Conservation (phyloP, 2,113 vertebrate species). For the Corythaixoides concolor region DNA sequence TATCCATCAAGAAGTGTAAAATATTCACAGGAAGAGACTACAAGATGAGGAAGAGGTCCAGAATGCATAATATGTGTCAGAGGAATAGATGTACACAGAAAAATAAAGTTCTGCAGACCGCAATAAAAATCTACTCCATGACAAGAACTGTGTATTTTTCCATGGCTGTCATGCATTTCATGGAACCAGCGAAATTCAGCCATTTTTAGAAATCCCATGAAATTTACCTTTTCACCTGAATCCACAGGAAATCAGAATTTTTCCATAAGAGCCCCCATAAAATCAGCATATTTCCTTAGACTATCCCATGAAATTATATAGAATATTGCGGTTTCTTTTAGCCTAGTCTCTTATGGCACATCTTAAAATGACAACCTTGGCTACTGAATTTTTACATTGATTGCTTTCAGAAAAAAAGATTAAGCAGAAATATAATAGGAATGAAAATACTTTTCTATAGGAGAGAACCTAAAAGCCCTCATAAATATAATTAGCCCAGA, state of each 20-base stretch:
- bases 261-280: conserved; percentile 63
- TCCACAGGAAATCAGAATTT: conserved; percentile 74
- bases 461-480: neutral
- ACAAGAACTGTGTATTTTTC: conserved; percentile 56
- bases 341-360: neutral
- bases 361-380: conserved; percentile 53
- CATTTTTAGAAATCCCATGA: conserved; percentile 74
- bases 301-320: conserved; percentile 73
- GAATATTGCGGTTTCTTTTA: conserved; percentile 66
- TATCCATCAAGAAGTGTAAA: conserved; percentile 27
- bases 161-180: conserved; percentile 72
- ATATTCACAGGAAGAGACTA: conserved; percentile 45
- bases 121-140: conserved; percentile 51
- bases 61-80: conserved; percentile 10
- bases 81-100: conserved; percentile 46
- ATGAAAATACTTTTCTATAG: neutral
- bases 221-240: conserved; percentile 74
- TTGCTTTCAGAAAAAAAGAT: conserved; percentile 17
- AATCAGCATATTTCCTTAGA: conserved; percentile 71
- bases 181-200: conserved; percentile 64
- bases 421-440: neutral
- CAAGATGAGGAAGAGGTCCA: conserved; percentile 24
- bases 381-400: neutral
- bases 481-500: neutral
- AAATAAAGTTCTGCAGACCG: conserved; percentile 64